A percentile compares a stretch with the other conserved stretches of the same genome.
Conservation (phyloP, 2,797 vertebrate genomes). For the Melanotaenia maccullochi region DNA sequence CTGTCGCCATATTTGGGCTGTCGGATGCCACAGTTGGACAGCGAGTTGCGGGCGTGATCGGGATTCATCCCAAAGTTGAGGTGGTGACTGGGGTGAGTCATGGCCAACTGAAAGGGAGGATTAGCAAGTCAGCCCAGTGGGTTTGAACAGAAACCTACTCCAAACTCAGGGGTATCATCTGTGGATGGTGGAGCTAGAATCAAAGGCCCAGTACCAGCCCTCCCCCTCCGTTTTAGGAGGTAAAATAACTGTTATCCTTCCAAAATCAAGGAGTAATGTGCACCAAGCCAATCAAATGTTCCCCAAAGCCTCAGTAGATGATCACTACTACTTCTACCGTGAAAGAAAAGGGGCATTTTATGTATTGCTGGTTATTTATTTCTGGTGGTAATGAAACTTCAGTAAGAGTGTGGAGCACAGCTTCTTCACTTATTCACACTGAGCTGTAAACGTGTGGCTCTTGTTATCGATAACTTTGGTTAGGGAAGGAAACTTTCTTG, state of each 20-base stretch:
- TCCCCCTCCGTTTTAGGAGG: too few species aligned
- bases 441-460: slow-evolving; percentile 1
- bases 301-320: too few species aligned
- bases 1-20: slow-evolving; percentile 98
- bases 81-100: slow-evolving; percentile 99
- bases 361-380: neutral
- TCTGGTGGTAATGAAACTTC: neutral
- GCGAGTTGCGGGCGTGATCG: slow-evolving; percentile 95
- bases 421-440: neutral
- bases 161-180: neutral
- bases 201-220: neutral
- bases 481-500: neutral
- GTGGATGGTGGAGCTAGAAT: neutral
- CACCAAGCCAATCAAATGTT: too few species aligned
- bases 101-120: slow-evolving; percentile 87
- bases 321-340: too few species aligned
- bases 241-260: too few species aligned
- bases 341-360: neutral
- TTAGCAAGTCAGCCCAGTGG: neutral
- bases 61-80: slow-evolving; percentile 99
- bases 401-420: neutral
- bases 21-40: slow-evolving; percentile 97
- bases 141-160: neutral
- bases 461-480: neutral
- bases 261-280: too few species aligned